Conservation (phyloP, 2,888 invertebrate species). For the Dynastes tityus region DNA sequence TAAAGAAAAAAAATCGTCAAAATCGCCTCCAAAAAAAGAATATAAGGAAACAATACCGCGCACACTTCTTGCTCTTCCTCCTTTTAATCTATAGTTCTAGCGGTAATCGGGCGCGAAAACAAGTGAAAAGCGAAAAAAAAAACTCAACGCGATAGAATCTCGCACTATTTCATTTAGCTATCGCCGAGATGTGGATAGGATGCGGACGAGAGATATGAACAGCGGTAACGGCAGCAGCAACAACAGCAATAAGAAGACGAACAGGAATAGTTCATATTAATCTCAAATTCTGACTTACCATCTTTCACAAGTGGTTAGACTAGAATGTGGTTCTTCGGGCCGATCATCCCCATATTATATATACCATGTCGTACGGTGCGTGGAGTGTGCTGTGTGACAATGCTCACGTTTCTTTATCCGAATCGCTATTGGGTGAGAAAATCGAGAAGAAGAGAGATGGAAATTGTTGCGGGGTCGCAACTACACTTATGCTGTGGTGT, state of each 20-base stretch:
- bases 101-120: too few relatives aligned
- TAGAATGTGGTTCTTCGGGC: conserved; percentile 31
- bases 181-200: too few relatives aligned
- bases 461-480: background rate
- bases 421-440: conserved; percentile 21
- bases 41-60: too few relatives aligned
- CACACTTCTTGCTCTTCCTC: too few relatives aligned
- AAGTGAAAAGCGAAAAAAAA: too few relatives aligned
- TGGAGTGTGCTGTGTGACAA: conserved; percentile 37
- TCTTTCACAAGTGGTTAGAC: conserved; percentile 42
- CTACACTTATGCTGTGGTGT: background rate
- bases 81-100: too few relatives aligned
- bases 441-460: conserved; percentile 21
- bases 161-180: background rate
- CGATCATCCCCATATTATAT: conserved; percentile 38
- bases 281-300: conserved; percentile 41
- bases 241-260: background rate
- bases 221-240: background rate
- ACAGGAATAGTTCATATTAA: background rate
- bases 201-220: background rate
- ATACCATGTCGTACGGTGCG: conserved; percentile 20
- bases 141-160: too few relatives aligned
- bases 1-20: too few relatives aligned
- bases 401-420: conserved; percentile 33
- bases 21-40: too few relatives aligned